Conservation (phyloP, 2,888 invertebrate genomes). For the Plagodis pulveraria region DNA sequence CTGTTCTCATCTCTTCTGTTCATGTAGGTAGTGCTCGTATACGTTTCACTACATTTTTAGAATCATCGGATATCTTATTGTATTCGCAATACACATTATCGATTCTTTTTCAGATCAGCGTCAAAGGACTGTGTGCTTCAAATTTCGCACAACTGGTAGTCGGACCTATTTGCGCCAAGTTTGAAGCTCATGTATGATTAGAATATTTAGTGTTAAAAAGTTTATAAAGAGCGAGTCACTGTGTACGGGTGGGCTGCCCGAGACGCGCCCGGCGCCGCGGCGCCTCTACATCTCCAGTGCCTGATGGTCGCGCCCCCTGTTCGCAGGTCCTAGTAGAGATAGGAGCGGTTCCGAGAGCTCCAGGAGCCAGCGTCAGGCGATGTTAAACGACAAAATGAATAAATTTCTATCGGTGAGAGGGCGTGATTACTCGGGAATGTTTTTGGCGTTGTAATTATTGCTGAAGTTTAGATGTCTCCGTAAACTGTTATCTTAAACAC, state of each 20-base stretch:
- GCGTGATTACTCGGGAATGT: slow-evolving; percentile 64
- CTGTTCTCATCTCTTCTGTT: slow-evolving; percentile 65
- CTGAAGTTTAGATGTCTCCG: slow-evolving; percentile 71
- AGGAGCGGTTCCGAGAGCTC: slow-evolving; percentile 87
- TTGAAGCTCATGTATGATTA: slow-evolving; percentile 63
- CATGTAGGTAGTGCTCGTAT: slow-evolving; percentile 54
- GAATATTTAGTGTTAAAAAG: slow-evolving; percentile 24
- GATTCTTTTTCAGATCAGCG: slow-evolving; percentile 38
- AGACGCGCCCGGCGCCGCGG: slow-evolving; percentile 68
- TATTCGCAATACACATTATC: slow-evolving; percentile 22
- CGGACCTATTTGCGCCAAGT: slow-evolving; percentile 53
- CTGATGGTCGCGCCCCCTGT: slow-evolving; percentile 77
- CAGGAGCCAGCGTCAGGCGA: slow-evolving; percentile 92
- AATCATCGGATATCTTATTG: slow-evolving; percentile 32
- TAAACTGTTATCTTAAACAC: slow-evolving; percentile 68
- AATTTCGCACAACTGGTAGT: slow-evolving; percentile 43
- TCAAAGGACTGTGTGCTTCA: slow-evolving; percentile 31
- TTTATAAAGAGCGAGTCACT: slow-evolving; percentile 26
- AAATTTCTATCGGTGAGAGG: slow-evolving; percentile 95
- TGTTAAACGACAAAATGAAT: slow-evolving; percentile 97
- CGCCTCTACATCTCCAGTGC: slow-evolving; percentile 39
- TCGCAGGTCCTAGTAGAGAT: slow-evolving; percentile 86
- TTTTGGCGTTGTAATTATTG: slow-evolving; percentile 41
- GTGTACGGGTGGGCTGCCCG: slow-evolving; percentile 38
- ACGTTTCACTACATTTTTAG: slow-evolving; percentile 35